These are phyloP conservation scores for Prochilodus magdalenae DNA, from an alignment of 2,113 vertebrate genomes.

Conservation along the genomic window DNA sequence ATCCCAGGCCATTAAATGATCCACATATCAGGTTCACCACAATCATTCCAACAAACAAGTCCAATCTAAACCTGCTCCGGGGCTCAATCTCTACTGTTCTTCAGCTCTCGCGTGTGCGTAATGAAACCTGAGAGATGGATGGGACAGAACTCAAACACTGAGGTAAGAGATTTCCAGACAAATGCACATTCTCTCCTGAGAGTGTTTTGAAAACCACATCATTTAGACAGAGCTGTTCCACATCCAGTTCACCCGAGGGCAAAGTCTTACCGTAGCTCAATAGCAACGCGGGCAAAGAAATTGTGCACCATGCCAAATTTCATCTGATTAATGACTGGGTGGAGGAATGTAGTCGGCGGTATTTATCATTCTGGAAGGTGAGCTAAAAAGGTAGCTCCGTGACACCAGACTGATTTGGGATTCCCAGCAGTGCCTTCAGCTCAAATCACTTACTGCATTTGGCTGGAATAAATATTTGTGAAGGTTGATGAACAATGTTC, in stretches of 20 bases:
- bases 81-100: neutral
- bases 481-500: neutral
- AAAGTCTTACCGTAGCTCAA: constrained; percentile 24
- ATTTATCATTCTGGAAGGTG: constrained; percentile 27
- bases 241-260: constrained; percentile 22
- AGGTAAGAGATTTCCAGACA: constrained; percentile 20
- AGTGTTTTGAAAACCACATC: constrained; percentile 30
- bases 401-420: constrained; percentile 8
- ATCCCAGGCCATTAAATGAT: neutral
- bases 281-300: constrained; percentile 20
- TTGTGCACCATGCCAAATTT: constrained; percentile 36
- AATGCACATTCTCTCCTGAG: constrained; percentile 21
- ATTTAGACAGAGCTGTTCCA: constrained; percentile 20
- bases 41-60: neutral
- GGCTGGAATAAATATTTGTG: constrained; percentile 7
- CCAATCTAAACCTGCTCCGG: neutral
- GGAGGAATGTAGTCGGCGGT: constrained; percentile 14
- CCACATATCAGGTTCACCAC: neutral
- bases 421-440: neutral
- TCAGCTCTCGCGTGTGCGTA: neutral
- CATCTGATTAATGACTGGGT: constrained; percentile 46
- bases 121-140: neutral
- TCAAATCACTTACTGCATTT: neutral
- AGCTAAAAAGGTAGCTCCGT: neutral
- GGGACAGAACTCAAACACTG: constrained; percentile 7